Evolutionary conservation across 2,113 vertebrate species (phyloP), one percentile per base, ranked within the genome.

Genomic region (Rana temporaria): DNA sequence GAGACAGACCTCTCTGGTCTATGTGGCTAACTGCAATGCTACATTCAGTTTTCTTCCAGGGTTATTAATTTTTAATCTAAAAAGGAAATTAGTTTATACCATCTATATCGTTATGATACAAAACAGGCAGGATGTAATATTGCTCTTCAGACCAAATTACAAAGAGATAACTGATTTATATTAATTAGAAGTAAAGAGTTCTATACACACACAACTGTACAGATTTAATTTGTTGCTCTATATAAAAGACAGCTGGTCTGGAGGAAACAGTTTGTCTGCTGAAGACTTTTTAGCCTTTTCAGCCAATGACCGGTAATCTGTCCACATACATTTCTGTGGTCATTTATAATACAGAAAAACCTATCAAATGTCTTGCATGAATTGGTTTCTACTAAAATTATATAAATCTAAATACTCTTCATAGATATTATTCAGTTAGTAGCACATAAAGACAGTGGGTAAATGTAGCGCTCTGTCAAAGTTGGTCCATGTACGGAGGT

Each of bases 61-160:
- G 42, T 48, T 34, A 48, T 75, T 82, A 34, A 62, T 76, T 30
- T 22, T 77, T 48, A 84, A 78, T 62, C 64, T 60, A 84, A 56
- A 78, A 30, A 30, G 67, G 48, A 79, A 77, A 77, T 79, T 48
- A 59, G 53, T 70, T 79, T 42, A 69, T 24, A 66, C 55, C 48
- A 71, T 80, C 67, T 38, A 71, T 70, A 69, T 62, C 52, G 16
- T 59, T 63, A 38, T 80, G 67, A 80, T 63, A 32, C 17, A 80
- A 80, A 80, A 42, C 78, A 80, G 78, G 71, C 78, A 80, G 78
- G 78, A 80, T 70, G 67, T 52, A 80, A 71, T 71, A 80, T 52
- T 52, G 66, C 16, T 70, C 9, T 71, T 52, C 11, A 63, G 78
- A 53, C 22, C 20, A 80, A 62, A 80, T 80, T 34, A 71, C 67